Evolutionary conservation across 2,113 vertebrate genomes (phyloP), one percentile per base, ranked within the genome.

Genomic region (Neolamprologus modestus): DNA sequence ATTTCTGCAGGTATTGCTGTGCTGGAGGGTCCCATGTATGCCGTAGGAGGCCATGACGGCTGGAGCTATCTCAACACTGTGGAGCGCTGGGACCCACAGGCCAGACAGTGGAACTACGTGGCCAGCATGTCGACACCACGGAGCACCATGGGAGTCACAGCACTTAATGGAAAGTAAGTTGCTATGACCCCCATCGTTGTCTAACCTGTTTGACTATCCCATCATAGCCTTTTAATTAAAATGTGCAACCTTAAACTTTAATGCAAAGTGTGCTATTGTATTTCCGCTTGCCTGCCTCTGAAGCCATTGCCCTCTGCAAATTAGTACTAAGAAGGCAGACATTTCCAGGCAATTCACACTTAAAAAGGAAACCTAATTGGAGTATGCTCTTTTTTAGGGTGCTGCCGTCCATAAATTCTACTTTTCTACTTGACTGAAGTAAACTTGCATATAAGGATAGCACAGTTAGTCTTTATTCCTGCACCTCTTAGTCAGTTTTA

Each of bases 1-100:
- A 37, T 89, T 54, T 84, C 61, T 83, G 24, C 80, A 99, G 98
- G 99, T 47, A 98, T 99, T 24, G 97, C 98, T 61, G 98, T 98
- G 92, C 97, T 99, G n/a, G 98, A 99, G 96, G 99, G 99, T 12
- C 99, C 98, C 4, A 99, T 99, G 98, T 99, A 99, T 84, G 98
- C 99, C 1, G 97, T 99, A 4, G 99, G 98, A 13, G 99, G 99
- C 55, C 99, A 99, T 5, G 98, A 99, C 24, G 99, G 99, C 76
- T 99, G 98, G 98, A 99, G 98, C 88, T 99, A 99, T 92, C 97
- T 99, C 33, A 99, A 99, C 92, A 99, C 98, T 0, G 98, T 99
- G 87, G 99, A 99, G 87, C 96, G 99, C 92, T 99, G 98, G 98
- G 98, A 99, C 92, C 98, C 98, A 0, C 98, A 99, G 89, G 98